Conservation (phyloP, 2,113 vertebrate genomes). For the Sorex araneus region DNA sequence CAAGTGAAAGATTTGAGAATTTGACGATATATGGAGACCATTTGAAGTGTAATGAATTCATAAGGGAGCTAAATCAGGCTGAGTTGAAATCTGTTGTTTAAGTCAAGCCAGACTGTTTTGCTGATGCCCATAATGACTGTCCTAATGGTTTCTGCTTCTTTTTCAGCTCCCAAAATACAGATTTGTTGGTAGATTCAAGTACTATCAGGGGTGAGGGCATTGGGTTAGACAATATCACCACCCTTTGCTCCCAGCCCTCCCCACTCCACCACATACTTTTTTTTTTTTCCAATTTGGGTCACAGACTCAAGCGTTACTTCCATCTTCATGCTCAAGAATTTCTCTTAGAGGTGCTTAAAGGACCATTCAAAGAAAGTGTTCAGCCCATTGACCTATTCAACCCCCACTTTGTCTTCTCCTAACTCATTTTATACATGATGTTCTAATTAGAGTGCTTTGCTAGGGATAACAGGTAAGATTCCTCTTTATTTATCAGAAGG, state of each 20-base stretch:
- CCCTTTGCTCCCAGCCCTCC: too few relatives aligned
- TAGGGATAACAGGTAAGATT: constrained; percentile 67
- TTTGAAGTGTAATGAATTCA: constrained; percentile 69
- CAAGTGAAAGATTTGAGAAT: constrained; percentile 45
- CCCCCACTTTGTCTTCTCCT: not conserved
- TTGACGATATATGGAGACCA: not conserved
- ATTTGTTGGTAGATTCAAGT: not conserved
- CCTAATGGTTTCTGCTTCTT: constrained; percentile 61
- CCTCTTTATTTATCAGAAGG: constrained; percentile 71
- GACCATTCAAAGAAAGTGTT: too few relatives aligned
- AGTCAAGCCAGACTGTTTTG: constrained; percentile 16
- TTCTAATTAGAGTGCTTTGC: constrained; percentile 76
- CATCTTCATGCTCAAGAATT: not conserved
- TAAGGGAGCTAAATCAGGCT: constrained; percentile 11
- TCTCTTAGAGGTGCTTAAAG: not conserved
- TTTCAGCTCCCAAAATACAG: constrained; percentile 22
- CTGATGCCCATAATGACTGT: constrained; percentile 37
- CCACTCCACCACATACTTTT: too few relatives aligned
- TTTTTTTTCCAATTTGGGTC: too few relatives aligned
- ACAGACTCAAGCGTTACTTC: not conserved
- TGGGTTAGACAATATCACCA: not conserved
- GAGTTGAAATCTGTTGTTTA: constrained; percentile 44
- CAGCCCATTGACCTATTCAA: too few relatives aligned
- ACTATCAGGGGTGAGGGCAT: not conserved
- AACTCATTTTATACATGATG: not conserved